phyloP scores from a whole-genome alignment of 2,888 invertebrate species.

The Caradrina kadenii region DNA sequence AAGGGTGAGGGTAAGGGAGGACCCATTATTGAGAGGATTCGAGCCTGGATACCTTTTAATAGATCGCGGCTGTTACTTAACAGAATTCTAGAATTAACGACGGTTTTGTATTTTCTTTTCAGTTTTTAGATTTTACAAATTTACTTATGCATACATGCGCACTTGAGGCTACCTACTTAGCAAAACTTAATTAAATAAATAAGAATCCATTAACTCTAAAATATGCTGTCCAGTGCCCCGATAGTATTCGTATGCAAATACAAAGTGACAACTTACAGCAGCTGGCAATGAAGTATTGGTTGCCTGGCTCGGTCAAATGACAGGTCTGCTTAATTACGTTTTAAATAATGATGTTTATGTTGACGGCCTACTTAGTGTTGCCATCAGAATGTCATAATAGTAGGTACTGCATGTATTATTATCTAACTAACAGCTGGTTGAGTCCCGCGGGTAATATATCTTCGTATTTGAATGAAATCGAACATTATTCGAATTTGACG shows the following conservation, averaged over 20 bases:
- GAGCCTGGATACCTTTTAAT: too few relatives aligned
- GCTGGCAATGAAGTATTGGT: conserved; percentile 25
- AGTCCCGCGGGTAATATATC: background rate
- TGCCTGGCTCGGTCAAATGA: conserved; percentile 9
- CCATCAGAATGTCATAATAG: background rate
- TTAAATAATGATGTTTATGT: conserved; percentile 12
- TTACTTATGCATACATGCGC: too few relatives aligned
- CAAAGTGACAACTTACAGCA: conserved; percentile 18
- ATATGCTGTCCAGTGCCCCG: too few relatives aligned
- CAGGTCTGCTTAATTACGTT: background rate
- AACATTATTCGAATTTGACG: background rate
- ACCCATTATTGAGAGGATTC: too few relatives aligned
- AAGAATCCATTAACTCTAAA: too few relatives aligned
- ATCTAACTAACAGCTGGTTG: background rate
- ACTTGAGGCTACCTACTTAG: too few relatives aligned
- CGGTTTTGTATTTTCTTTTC: too few relatives aligned
- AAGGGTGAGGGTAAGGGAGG: too few relatives aligned
- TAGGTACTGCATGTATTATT: background rate
- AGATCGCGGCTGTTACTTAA: too few relatives aligned
- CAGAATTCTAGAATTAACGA: too few relatives aligned
- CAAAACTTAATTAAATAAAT: too few relatives aligned
- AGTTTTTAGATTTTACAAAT: too few relatives aligned
- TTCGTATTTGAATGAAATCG: background rate
- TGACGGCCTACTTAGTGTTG: background rate
- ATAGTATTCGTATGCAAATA: conserved; percentile 4